Evolutionary conservation across 2,888 invertebrate species (phyloP).

Genomic region (Petrolisthes cinctipes): DNA sequence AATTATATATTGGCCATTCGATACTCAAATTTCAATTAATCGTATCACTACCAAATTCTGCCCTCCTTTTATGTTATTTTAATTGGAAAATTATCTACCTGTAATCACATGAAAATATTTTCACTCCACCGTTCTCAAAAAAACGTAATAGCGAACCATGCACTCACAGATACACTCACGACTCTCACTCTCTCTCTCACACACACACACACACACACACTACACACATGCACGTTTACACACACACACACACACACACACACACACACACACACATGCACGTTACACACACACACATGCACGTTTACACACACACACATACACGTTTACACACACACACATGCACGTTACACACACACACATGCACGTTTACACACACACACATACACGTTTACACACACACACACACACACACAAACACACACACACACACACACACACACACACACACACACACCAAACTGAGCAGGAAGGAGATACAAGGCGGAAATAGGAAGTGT

Average conservation of each 20-base stretch:
- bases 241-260: no score
- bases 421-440: neutral
- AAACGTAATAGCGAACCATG: neutral
- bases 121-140: neutral
- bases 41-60: neutral
- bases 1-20: neutral
- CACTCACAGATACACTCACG: neutral
- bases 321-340: no score
- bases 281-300: no score
- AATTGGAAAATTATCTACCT: neutral
- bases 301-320: no score
- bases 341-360: no score
- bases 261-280: no score
- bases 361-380: no score
- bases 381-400: no score
- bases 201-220: no score
- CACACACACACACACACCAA: neutral
- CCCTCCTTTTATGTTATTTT: neutral
- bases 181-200: neutral
- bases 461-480: neutral
- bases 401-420: no score
- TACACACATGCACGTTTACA: no score
- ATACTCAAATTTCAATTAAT: neutral
- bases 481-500: neutral
- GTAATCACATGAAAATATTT: conserved; percentile 1